Evolutionary conservation across 2,113 vertebrate genomes (phyloP).

Genomic region (Balaenoptera acutorostrata): DNA sequence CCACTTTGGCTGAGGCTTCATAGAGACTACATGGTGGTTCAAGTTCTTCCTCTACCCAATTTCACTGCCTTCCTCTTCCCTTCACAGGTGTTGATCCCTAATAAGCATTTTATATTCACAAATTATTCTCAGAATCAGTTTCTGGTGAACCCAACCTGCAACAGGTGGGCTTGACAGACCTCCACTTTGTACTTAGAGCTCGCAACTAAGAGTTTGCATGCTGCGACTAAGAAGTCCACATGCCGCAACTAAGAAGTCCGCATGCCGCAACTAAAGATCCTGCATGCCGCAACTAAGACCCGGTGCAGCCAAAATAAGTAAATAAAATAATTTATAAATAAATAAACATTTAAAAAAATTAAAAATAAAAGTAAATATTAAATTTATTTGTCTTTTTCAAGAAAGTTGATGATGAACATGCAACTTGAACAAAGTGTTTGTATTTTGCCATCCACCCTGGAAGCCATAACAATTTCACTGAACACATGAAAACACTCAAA

Average conservation of each 20-base stretch:
- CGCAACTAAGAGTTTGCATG: too few relatives aligned
- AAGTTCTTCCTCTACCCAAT: background rate
- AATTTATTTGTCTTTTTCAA: background rate
- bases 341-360: background rate
- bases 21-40: background rate
- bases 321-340: too few relatives aligned
- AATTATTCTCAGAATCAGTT: background rate
- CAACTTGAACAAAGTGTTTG: background rate
- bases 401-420: background rate
- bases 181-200: background rate
- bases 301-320: too few relatives aligned
- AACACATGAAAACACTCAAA: background rate
- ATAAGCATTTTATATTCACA: background rate
- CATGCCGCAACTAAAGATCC: too few relatives aligned
- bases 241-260: too few relatives aligned
- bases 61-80: background rate
- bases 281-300: too few relatives aligned
- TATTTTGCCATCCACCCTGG: background rate
- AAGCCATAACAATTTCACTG: background rate
- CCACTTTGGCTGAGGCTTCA: background rate
- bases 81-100: background rate
- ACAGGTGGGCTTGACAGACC: background rate
- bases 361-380: background rate
- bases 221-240: too few relatives aligned
- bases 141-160: background rate